Evolutionary conservation across 2,113 vertebrate genomes (phyloP).

Genomic region (Anser cygnoides): DNA sequence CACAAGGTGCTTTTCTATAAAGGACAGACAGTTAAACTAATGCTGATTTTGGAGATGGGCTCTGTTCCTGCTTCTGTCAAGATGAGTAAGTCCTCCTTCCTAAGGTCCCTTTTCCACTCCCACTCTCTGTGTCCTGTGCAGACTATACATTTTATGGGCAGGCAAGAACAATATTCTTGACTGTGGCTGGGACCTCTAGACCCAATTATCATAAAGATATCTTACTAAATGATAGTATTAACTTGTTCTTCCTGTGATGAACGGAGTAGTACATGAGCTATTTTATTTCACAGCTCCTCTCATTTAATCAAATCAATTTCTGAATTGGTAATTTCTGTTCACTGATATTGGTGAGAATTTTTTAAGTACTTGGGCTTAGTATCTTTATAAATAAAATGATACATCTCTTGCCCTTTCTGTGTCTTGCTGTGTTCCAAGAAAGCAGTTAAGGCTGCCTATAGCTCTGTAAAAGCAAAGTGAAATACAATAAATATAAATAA

Average conservation of each 20-base stretch:
- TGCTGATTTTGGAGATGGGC: not conserved
- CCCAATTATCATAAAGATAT: not conserved
- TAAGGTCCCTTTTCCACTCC: not conserved
- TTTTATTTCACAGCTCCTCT: not conserved
- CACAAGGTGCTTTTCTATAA: not conserved
- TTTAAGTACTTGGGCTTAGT: not conserved
- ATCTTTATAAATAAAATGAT: not conserved
- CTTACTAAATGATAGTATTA: not conserved
- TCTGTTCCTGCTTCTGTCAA: not conserved
- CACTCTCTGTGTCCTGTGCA: not conserved
- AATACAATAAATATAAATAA: conserved; percentile 17
- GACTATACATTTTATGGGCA: not conserved
- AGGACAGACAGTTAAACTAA: not conserved
- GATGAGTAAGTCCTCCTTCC: not conserved
- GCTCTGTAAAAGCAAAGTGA: not conserved
- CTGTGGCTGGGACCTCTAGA: not conserved
- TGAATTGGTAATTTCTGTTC: not conserved
- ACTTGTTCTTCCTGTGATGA: not conserved
- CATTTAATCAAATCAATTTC: not conserved
- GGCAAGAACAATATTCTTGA: not conserved
- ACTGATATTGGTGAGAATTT: not conserved
- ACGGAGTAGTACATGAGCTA: not conserved
- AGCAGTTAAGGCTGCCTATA: not conserved
- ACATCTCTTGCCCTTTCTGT: not conserved
- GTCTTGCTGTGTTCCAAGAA: not conserved